These are phyloP conservation scores for Drosophila miranda DNA, from an alignment of 1,140 invertebrate genomes.

Conservation along the genomic window DNA sequence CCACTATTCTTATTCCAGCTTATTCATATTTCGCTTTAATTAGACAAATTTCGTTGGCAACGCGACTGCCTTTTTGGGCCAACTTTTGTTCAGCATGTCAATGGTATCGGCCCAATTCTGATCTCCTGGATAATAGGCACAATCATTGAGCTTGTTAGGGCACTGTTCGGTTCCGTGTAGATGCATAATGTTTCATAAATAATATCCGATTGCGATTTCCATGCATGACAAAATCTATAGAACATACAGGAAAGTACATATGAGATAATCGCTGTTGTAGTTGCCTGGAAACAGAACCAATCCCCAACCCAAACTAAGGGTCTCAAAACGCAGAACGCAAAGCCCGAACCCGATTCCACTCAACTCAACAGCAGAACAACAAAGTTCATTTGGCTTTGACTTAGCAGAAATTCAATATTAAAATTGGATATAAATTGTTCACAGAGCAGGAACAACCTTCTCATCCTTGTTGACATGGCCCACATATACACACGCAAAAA, in stretches of 20 bases:
- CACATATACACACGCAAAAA: constrained; percentile 13
- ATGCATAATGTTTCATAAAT: constrained; percentile 42
- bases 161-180: constrained; percentile 25
- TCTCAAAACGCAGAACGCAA: constrained; percentile 3
- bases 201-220: constrained; percentile 42
- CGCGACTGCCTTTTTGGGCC: constrained; percentile 16
- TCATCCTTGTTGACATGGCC: constrained; percentile 63
- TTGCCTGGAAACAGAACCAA: constrained; percentile 23
- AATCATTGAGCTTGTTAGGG: constrained; percentile 48
- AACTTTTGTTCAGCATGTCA: constrained; percentile 26
- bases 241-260: neutral
- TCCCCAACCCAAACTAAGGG: too few species aligned
- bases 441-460: constrained; percentile 35
- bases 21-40: constrained; percentile 44
- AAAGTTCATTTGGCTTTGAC: constrained; percentile 62
- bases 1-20: neutral
- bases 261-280: constrained; percentile 29
- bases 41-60: constrained; percentile 51
- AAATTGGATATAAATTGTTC: constrained; percentile 79
- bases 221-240: constrained; percentile 1
- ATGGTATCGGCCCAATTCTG: constrained; percentile 39
- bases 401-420: constrained; percentile 72
- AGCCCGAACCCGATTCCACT: constrained; percentile 35
- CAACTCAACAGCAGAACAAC: constrained; percentile 29
- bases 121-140: constrained; percentile 41